A percentile compares a stretch with the other conserved stretches of the same genome.
phyloP scores from a whole-genome alignment of 2,888 invertebrate species.

The Pilophorus perplexus region DNA sequence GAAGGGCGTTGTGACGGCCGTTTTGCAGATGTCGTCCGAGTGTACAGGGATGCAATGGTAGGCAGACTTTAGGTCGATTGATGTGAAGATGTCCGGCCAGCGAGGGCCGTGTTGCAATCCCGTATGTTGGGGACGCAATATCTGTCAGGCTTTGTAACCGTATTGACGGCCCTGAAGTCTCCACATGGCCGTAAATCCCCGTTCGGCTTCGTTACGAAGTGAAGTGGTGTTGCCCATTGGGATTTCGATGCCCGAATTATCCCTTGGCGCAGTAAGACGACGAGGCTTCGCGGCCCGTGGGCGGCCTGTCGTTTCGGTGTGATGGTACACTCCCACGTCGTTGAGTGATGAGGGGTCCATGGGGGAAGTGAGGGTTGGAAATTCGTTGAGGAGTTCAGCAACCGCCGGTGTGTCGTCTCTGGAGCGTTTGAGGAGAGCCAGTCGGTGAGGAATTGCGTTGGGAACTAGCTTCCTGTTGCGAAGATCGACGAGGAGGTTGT shows the following conservation, averaged over 20 bases:
- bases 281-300: too few species aligned
- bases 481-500: too few species aligned
- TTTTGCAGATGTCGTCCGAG: not conserved
- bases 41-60: conserved; percentile 47
- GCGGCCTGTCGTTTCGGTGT: too few species aligned
- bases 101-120: conserved; percentile 48
- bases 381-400: too few species aligned
- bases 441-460: too few species aligned
- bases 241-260: conserved; percentile 49
- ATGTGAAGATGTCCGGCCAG: conserved; percentile 49
- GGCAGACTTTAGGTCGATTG: conserved; percentile 51
- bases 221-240: conserved; percentile 51
- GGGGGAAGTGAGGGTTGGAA: too few species aligned
- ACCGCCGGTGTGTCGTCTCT: too few species aligned
- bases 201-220: conserved; percentile 50
- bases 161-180: conserved; percentile 52
- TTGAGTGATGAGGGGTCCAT: too few species aligned
- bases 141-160: conserved; percentile 47
- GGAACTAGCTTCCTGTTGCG: too few species aligned
- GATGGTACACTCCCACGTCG: too few species aligned
- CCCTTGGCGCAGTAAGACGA: conserved; percentile 49
- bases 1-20: conserved; percentile 47
- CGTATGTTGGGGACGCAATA: conserved; percentile 50
- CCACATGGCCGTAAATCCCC: too few species aligned
- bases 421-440: too few species aligned